A percentile compares a stretch with the other conserved stretches of the same genome.
Conservation (phyloP, 2,797 vertebrate genomes). For the Peromyscus aztecus region DNA sequence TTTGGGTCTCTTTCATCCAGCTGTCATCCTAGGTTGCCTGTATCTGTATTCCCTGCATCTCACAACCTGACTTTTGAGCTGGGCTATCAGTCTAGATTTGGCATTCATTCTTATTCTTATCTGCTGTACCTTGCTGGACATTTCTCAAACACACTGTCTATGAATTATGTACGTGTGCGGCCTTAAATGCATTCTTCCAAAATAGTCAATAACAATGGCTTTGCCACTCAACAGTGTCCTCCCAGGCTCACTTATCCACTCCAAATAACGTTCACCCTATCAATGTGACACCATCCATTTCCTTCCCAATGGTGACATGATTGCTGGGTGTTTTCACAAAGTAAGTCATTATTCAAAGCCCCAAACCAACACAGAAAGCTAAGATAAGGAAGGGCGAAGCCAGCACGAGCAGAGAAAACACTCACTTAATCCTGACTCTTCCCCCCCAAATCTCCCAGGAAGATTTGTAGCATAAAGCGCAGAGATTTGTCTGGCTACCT, state of each 20-base stretch:
- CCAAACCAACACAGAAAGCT: not conserved
- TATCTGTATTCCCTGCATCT: not conserved
- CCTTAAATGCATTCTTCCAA: slow-evolving; percentile 38
- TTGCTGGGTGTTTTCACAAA: slow-evolving; percentile 72
- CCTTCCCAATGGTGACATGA: slow-evolving; percentile 40
- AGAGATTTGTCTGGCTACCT: not conserved
- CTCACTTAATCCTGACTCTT: not conserved
- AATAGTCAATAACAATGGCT: slow-evolving; percentile 66
- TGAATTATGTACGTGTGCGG: slow-evolving; percentile 55
- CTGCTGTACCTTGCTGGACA: slow-evolving; percentile 18
- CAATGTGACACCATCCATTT: slow-evolving; percentile 39
- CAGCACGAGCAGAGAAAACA: slow-evolving; percentile 48
- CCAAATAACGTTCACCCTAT: not conserved
- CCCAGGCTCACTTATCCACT: slow-evolving; percentile 47
- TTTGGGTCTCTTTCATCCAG: not conserved
- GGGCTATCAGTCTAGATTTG: slow-evolving; percentile 40
- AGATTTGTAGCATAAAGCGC: not conserved
- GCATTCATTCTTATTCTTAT: slow-evolving; percentile 63
- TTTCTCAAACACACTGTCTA: slow-evolving; percentile 44
- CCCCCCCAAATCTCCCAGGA: not conserved
- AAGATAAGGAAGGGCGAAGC: slow-evolving; percentile 34
- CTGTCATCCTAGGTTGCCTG: not conserved
- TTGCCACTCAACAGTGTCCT: slow-evolving; percentile 36
- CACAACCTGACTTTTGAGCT: not conserved
- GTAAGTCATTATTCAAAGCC: slow-evolving; percentile 75